A percentile compares a stretch with the other conserved stretches of the same genome.
Evolutionary conservation across 1,140 invertebrate species (phyloP).

Genomic region (Tribolium castaneum): DNA sequence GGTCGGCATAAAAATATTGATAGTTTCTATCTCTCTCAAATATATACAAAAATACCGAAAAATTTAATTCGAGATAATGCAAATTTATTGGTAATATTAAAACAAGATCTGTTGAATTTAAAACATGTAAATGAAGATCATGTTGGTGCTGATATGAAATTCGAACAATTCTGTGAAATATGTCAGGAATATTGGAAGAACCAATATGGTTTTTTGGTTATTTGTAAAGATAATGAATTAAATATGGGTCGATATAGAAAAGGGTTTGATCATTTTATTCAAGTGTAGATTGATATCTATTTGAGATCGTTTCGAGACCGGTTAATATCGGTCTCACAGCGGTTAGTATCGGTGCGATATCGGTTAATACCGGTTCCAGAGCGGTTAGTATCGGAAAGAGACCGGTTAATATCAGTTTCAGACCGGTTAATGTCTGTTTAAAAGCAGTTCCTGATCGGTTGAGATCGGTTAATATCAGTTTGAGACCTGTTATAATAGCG

Average conservation of each 20-base stretch:
- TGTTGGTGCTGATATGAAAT: slow-evolving; percentile 58
- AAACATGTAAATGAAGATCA: slow-evolving; percentile 63
- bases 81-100: slow-evolving; percentile 63
- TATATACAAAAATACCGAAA: slow-evolving; percentile 58
- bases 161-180: slow-evolving; percentile 50
- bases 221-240: neutral
- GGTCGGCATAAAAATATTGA: slow-evolving; percentile 61
- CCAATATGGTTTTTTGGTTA: slow-evolving; percentile 53
- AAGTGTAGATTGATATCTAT: too few relatives aligned
- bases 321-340: too few relatives aligned
- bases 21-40: slow-evolving; percentile 58
- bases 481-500: too few relatives aligned
- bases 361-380: too few relatives aligned
- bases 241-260: slow-evolving; percentile 50
- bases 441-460: too few relatives aligned
- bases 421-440: too few relatives aligned
- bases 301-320: too few relatives aligned
- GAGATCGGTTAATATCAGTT: too few relatives aligned
- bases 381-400: too few relatives aligned
- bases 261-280: slow-evolving; percentile 54
- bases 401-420: too few relatives aligned
- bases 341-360: too few relatives aligned
- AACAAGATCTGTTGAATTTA: slow-evolving; percentile 63
- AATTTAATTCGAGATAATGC: slow-evolving; percentile 63
- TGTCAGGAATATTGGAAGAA: slow-evolving; percentile 52